Evolutionary conservation across 2,113 vertebrate genomes (phyloP).

Genomic region (Pipra filicauda): DNA sequence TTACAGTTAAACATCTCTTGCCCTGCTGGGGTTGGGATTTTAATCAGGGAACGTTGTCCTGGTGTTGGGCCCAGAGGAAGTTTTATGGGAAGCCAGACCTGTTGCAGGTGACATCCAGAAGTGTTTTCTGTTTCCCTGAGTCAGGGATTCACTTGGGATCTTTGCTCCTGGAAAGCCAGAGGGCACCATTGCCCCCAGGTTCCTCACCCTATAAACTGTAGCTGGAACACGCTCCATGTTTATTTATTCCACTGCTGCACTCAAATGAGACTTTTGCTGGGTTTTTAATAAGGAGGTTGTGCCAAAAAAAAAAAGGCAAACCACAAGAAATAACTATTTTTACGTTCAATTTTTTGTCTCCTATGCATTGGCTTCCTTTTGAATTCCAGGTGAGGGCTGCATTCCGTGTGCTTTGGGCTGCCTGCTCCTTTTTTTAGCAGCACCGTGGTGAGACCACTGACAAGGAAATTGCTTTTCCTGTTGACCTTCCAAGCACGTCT

Average conservation of each 20-base stretch:
- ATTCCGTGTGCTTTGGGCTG: not conserved
- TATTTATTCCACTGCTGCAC: not conserved
- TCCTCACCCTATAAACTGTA: not conserved
- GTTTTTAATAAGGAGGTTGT: not conserved
- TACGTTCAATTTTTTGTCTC: not conserved
- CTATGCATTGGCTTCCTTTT: not conserved
- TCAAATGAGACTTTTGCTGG: not conserved
- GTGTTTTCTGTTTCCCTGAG: not conserved
- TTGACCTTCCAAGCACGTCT: not conserved
- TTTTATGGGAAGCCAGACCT: not conserved
- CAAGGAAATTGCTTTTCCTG: conserved; percentile 20
- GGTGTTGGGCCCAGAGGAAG: not conserved
- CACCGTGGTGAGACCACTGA: not conserved
- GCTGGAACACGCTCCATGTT: accelerated
- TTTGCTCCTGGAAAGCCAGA: not conserved
- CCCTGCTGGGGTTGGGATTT: not conserved
- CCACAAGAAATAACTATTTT: not conserved
- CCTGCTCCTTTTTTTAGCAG: conserved; percentile 19
- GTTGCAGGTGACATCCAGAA: not conserved
- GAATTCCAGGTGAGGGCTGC: conserved; percentile 18
- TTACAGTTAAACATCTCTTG: accelerated
- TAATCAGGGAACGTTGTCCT: accelerated
- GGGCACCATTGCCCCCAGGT: not conserved
- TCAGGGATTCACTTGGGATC: not conserved
- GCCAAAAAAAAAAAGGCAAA: not conserved